phyloP scores from a whole-genome alignment of 2,797 vertebrate species.

The Spheniscus humboldti region DNA sequence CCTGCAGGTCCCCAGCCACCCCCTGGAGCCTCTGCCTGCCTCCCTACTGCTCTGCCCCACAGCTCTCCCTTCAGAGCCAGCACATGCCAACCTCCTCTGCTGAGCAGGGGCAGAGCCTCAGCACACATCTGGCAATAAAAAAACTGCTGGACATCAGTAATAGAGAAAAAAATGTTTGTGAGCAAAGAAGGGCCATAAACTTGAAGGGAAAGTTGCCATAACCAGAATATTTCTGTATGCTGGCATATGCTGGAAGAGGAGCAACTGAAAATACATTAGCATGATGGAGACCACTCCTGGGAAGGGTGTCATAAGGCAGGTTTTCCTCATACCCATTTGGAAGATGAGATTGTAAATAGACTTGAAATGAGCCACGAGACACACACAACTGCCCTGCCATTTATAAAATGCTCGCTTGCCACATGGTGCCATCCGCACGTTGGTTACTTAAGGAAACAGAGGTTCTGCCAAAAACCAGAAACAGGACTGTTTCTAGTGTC shows the following conservation, averaged over 20 bases:
- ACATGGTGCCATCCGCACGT: not conserved
- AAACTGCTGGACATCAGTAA: not conserved
- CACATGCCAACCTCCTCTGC: accelerated
- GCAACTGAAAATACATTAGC: not conserved
- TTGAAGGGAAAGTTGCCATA: not conserved
- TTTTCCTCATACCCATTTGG: not conserved
- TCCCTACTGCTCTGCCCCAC: not conserved
- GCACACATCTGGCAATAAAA: not conserved
- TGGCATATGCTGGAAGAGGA: not conserved
- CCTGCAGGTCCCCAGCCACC: not conserved
- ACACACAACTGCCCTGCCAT: not conserved
- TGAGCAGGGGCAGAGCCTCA: not conserved
- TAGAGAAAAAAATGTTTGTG: not conserved
- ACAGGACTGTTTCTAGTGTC: not conserved
- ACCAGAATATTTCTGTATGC: not conserved
- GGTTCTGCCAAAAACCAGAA: not conserved
- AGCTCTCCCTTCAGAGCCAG: not conserved
- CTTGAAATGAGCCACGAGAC: not conserved
- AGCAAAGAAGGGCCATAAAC: not conserved
- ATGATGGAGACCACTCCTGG: not conserved
- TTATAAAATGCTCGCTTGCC: not conserved
- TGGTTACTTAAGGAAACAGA: not conserved
- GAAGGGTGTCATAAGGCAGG: not conserved
- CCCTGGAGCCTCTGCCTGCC: too few relatives aligned
- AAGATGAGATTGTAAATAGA: not conserved